phyloP scores from a whole-genome alignment of 2,797 vertebrate genomes.

The Ciconia nigra region DNA sequence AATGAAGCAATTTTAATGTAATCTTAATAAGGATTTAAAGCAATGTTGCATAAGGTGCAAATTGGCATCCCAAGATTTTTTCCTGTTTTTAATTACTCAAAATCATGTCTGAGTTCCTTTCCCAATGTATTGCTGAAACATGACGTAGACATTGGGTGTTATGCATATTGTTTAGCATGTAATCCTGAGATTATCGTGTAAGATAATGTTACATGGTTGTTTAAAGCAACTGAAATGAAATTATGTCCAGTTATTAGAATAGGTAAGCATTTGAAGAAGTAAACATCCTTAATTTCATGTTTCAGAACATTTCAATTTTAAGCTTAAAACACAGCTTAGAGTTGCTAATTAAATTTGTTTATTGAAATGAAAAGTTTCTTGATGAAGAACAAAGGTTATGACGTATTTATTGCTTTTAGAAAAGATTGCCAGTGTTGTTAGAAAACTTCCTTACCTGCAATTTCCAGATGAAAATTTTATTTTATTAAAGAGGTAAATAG shows the following conservation, averaged over 20 bases:
- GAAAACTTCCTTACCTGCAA: neutral
- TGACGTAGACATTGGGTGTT: neutral
- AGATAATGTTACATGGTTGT: neutral
- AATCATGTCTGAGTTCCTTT: neutral
- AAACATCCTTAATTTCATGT: neutral
- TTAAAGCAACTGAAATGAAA: neutral
- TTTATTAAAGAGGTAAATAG: neutral
- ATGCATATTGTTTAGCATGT: neutral
- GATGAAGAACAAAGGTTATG: neutral
- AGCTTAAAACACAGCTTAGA: neutral
- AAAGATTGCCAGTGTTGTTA: neutral
- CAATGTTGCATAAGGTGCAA: neutral
- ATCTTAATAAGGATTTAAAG: neutral
- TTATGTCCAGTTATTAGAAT: neutral
- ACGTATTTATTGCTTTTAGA: neutral
- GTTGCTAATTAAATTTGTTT: neutral
- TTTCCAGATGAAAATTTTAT: neutral
- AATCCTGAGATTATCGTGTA: neutral
- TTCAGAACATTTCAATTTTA: neutral
- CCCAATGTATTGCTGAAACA: neutral
- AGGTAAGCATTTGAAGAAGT: neutral
- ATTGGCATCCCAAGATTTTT: neutral
- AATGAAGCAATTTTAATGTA: neutral
- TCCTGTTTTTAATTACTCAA: neutral
- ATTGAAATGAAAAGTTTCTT: neutral